Conservation (phyloP, 2,797 vertebrate species). For the Lithobates sylvaticus region DNA sequence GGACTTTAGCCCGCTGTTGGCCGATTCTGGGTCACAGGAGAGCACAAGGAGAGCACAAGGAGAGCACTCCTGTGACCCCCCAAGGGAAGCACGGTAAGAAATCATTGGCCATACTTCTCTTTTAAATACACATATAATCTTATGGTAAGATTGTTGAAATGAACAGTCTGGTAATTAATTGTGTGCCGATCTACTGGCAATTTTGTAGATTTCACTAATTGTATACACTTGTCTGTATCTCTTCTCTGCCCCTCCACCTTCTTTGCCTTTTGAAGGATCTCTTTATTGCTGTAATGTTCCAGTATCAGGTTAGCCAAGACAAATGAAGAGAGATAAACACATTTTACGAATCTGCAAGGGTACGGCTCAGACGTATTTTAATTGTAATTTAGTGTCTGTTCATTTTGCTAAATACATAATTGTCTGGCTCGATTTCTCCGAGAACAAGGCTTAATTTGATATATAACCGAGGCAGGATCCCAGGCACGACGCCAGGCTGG, state of each 20-base stretch:
- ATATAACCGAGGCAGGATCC: slow-evolving; percentile 37
- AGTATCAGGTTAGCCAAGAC: slow-evolving; percentile 16
- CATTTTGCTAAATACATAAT: slow-evolving; percentile 56
- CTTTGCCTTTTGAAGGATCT: background rate
- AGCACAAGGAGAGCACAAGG: too few relatives aligned
- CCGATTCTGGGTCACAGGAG: too few relatives aligned
- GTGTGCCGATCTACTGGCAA: too few relatives aligned
- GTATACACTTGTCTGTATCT: too few relatives aligned
- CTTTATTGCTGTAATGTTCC: slow-evolving; percentile 9
- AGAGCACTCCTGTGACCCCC: too few relatives aligned
- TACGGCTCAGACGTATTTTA: slow-evolving; percentile 29
- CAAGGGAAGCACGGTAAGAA: too few relatives aligned
- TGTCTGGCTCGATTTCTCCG: slow-evolving; percentile 45
- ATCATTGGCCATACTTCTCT: too few relatives aligned
- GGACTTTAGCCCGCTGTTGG: too few relatives aligned
- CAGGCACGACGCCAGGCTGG: slow-evolving; percentile 32
- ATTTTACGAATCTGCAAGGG: slow-evolving; percentile 23
- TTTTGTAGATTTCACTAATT: too few relatives aligned
- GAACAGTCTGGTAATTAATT: too few relatives aligned
- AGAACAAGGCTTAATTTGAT: slow-evolving; percentile 51
- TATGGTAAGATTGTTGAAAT: too few relatives aligned
- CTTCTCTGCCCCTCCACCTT: background rate
- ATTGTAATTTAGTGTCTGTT: slow-evolving; percentile 50
- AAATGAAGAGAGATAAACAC: slow-evolving; percentile 11
- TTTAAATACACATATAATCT: too few relatives aligned